phyloP scores from a whole-genome alignment of 2,113 vertebrate genomes.

The Coreoperca whiteheadi region DNA sequence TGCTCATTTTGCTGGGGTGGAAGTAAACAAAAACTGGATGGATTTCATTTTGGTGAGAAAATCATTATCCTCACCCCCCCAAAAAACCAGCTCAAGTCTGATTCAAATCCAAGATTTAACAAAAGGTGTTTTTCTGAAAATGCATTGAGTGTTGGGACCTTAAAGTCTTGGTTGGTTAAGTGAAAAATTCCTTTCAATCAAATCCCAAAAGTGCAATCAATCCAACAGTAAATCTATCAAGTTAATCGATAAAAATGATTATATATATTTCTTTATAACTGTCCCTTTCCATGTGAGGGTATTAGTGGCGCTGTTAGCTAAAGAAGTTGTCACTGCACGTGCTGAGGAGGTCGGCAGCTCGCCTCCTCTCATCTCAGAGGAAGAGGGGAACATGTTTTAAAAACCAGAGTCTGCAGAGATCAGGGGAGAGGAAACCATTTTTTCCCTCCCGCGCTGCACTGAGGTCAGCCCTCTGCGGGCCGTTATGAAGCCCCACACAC shows the following conservation, averaged over 20 bases:
- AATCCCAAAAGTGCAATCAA: neutral
- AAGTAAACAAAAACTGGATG: neutral
- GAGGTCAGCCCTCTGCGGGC: slow-evolving; percentile 64
- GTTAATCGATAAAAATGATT: neutral
- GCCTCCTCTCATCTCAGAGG: slow-evolving; percentile 69
- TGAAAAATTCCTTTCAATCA: neutral
- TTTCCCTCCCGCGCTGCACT: slow-evolving; percentile 31
- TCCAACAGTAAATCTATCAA: slow-evolving; percentile 9
- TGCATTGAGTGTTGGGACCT: neutral
- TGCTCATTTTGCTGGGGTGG: neutral
- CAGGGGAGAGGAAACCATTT: slow-evolving; percentile 73
- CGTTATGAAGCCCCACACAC: slow-evolving; percentile 36
- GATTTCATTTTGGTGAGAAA: neutral
- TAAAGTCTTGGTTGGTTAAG: neutral
- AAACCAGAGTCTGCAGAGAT: slow-evolving; percentile 75
- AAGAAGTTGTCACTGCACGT: slow-evolving; percentile 29
- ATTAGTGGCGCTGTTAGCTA: slow-evolving; percentile 21
- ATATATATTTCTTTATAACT: neutral
- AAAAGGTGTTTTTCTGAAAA: neutral
- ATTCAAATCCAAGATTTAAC: neutral
- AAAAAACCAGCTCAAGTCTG: neutral
- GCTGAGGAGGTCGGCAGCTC: slow-evolving; percentile 47
- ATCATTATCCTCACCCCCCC: neutral
- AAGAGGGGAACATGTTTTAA: slow-evolving; percentile 79
- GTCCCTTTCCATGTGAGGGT: neutral